These are phyloP conservation scores for Onthophagus taurus DNA, from an alignment of 1,140 invertebrate genomes.

Conservation along the genomic window DNA sequence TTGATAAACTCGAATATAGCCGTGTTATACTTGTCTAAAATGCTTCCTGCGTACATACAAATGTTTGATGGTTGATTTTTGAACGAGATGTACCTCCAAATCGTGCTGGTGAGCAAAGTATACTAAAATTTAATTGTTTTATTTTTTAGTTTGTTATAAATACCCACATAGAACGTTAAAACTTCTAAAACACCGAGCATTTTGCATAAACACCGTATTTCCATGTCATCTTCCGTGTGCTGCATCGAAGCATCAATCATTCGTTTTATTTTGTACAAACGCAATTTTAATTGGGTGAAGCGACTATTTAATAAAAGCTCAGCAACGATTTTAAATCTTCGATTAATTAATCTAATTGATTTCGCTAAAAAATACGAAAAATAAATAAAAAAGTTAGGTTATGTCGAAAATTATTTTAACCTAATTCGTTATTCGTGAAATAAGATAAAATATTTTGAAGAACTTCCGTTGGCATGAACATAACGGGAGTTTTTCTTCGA, in stretches of 20 bases:
- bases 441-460: conserved; percentile 23
- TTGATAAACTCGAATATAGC: conserved; percentile 25
- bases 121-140: conserved; percentile 20
- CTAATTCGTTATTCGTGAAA: conserved; percentile 26
- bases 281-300: conserved; percentile 23
- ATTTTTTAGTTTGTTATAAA: neutral
- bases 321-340: conserved; percentile 23
- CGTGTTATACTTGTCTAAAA: conserved; percentile 22
- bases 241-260: conserved; percentile 19
- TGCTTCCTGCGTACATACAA: conserved; percentile 28
- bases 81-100: conserved; percentile 30
- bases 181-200: conserved; percentile 27
- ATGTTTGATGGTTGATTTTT: conserved; percentile 17
- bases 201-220: conserved; percentile 25
- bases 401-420: conserved; percentile 4
- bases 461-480: conserved; percentile 25
- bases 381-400: neutral
- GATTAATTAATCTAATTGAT: conserved; percentile 26
- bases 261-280: conserved; percentile 17
- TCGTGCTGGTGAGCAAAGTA: conserved; percentile 21
- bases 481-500: conserved; percentile 24
- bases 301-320: conserved; percentile 23
- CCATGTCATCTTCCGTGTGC: conserved; percentile 27
- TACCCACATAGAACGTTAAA: conserved; percentile 25
- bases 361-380: conserved; percentile 2